Evolutionary conservation across 2,888 invertebrate species (phyloP).

Genomic region (Rhyacophila evoluta): DNA sequence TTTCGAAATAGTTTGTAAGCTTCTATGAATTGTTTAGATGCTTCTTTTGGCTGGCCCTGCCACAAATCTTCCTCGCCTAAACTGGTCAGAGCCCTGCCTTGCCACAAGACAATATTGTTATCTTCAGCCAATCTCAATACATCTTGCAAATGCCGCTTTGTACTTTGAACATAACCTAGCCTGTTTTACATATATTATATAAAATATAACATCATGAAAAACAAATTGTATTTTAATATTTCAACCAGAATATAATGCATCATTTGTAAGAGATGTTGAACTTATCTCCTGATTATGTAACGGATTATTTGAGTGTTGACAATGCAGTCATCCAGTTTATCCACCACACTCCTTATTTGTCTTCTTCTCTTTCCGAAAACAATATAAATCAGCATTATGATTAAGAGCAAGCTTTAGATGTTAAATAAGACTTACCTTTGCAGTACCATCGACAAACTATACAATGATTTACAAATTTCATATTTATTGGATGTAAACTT

Average conservation of each 20-base stretch:
- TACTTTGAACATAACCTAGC: conserved; percentile 62
- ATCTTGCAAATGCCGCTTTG: conserved; percentile 63
- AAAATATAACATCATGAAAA: too few species aligned
- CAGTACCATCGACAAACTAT: conserved; percentile 70
- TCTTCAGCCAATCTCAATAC: conserved; percentile 65
- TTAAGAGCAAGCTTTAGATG: too few species aligned
- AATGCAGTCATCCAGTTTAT: too few species aligned
- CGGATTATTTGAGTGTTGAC: too few species aligned
- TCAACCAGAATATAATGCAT: too few species aligned
- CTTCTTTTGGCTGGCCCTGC: conserved; percentile 64
- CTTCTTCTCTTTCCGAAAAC: too few species aligned
- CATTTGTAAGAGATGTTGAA: too few species aligned
- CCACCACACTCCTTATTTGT: too few species aligned
- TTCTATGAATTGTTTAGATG: conserved; percentile 64
- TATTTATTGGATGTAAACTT: conserved; percentile 60
- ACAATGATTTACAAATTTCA: conserved; percentile 68
- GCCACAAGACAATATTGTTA: conserved; percentile 57
- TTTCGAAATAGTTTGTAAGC: conserved; percentile 59
- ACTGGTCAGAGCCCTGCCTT: conserved; percentile 64
- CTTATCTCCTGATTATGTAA: too few species aligned
- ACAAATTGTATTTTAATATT: too few species aligned
- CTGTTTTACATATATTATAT: too few species aligned
- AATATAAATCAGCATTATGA: too few species aligned
- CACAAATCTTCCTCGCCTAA: conserved; percentile 65
- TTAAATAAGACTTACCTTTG: conserved; percentile 67